phyloP scores from a whole-genome alignment of 1,140 invertebrate genomes.

The Penaeus vannamei region DNA sequence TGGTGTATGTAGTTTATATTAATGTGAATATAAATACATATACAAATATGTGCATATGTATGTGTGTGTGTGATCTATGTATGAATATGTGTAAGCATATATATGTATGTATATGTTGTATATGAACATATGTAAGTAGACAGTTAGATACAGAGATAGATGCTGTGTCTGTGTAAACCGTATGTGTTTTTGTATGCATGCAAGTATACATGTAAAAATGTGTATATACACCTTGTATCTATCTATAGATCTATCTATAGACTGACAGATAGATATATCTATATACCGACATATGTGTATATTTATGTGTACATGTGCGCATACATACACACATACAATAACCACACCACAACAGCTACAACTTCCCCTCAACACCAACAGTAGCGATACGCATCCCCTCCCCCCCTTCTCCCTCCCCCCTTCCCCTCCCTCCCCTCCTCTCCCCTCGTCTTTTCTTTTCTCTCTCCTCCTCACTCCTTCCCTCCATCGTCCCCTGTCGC shows the following conservation, averaged over 20 bases:
- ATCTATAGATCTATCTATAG: not conserved
- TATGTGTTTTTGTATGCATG: not conserved
- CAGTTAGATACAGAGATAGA: not conserved
- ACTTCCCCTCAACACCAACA: too few relatives aligned
- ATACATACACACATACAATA: too few relatives aligned
- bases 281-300: not conserved
- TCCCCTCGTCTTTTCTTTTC: too few relatives aligned
- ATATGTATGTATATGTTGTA: not conserved
- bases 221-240: slow-evolving; percentile 6
- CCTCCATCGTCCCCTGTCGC: too few relatives aligned
- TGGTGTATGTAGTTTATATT: not conserved
- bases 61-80: not conserved
- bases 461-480: too few relatives aligned
- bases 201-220: not conserved
- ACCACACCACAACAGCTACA: too few relatives aligned
- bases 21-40: slow-evolving; percentile 7
- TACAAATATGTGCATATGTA: not conserved
- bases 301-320: not conserved
- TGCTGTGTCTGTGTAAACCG: not conserved
- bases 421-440: too few relatives aligned
- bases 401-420: too few relatives aligned
- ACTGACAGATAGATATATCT: not conserved
- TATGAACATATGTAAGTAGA: not conserved
- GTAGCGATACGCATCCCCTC: too few relatives aligned
- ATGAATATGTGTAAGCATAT: not conserved